phyloP scores from a whole-genome alignment of 2,113 vertebrate genomes.

The Empidonax alnorum region DNA sequence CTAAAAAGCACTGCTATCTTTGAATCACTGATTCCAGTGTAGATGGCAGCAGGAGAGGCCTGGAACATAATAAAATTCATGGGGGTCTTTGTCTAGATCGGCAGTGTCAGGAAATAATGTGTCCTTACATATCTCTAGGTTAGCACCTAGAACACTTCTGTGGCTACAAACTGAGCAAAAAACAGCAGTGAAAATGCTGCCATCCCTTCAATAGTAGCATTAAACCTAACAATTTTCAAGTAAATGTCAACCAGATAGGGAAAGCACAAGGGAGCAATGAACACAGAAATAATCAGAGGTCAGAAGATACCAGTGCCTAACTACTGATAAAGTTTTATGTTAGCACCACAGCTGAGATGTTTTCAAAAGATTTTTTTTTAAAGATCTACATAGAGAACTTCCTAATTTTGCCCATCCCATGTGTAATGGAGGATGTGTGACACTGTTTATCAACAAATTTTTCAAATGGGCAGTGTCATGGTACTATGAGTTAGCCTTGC shows the following conservation, averaged over 20 bases:
- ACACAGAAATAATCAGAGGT: not conserved
- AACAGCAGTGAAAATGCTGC: not conserved
- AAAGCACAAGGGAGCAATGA: not conserved
- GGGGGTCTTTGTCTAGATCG: not conserved
- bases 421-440: not conserved
- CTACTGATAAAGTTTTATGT: not conserved
- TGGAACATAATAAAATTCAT: not conserved
- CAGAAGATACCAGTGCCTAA: not conserved
- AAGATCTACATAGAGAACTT: not conserved
- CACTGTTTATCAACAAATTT: not conserved
- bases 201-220: not conserved
- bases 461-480: not conserved
- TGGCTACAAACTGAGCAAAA: fast-evolving
- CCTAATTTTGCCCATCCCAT: not conserved
- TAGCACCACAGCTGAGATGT: not conserved
- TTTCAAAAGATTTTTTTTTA: not conserved
- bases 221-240: not conserved
- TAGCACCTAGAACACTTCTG: not conserved
- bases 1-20: not conserved
- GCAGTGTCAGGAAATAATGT: not conserved
- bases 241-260: not conserved
- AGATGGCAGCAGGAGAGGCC: not conserved
- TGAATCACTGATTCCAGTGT: not conserved
- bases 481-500: not conserved
- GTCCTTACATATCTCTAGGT: not conserved